phyloP scores from a whole-genome alignment of 2,113 vertebrate genomes.

The Corythoichthys haematopterus region DNA sequence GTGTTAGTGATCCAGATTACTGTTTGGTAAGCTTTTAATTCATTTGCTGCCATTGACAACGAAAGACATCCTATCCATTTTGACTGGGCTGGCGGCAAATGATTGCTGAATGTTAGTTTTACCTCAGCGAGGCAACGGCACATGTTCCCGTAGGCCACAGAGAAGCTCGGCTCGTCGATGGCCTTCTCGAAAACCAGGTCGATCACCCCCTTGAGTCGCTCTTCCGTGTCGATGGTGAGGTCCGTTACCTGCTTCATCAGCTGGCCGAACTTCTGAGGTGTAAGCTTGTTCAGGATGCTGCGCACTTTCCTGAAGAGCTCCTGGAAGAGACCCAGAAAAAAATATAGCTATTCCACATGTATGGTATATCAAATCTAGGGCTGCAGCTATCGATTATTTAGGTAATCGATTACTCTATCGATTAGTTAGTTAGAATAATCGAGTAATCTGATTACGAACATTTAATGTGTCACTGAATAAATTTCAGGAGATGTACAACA shows the following conservation, averaged over 20 bases:
- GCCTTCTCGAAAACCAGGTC: slow-evolving; percentile 98
- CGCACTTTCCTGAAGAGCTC: slow-evolving; percentile 94
- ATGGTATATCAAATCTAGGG: background rate
- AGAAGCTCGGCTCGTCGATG: slow-evolving; percentile 94
- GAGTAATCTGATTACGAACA: no score
- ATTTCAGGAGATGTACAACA: no score
- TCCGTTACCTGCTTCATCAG: slow-evolving; percentile 97
- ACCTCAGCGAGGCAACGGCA: slow-evolving; percentile 93
- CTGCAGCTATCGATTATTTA: no score
- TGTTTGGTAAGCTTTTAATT: no score
- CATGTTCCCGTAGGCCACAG: slow-evolving; percentile 96
- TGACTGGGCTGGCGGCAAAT: no score
- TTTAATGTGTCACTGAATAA: no score
- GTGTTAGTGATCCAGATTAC: no score
- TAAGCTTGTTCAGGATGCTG: slow-evolving; percentile 97
- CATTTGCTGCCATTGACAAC: no score
- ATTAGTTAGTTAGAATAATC: no score
- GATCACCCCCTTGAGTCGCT: slow-evolving; percentile 94
- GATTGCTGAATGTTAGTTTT: slow-evolving; percentile 21
- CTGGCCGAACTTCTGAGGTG: slow-evolving; percentile 96
- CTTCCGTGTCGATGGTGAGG: slow-evolving; percentile 93
- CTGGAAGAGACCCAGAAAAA: slow-evolving; percentile 53
- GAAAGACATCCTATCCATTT: no score
- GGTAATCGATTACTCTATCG: no score
- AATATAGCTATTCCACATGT: background rate